A percentile compares a stretch with the other conserved stretches of the same genome.
Evolutionary conservation across 2,797 vertebrate species (phyloP).

Genomic region (Alcedo quadribrachys): DNA sequence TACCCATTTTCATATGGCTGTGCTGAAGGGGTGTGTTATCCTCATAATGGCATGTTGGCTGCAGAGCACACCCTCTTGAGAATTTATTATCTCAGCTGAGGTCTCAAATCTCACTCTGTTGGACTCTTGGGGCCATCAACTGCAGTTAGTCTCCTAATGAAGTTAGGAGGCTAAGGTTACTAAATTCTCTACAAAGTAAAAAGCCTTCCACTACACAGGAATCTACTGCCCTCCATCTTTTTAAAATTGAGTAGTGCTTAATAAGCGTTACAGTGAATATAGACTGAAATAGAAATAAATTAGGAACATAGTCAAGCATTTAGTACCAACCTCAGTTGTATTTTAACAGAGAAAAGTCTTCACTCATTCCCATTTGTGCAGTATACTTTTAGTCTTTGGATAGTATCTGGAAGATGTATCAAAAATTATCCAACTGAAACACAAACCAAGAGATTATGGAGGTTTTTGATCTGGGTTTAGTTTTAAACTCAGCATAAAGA

Average conservation of each 20-base stretch:
- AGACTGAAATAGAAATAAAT: not conserved
- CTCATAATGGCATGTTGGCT: rapidly evolving
- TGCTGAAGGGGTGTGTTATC: not conserved
- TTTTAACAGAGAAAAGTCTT: not conserved
- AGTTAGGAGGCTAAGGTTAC: not conserved
- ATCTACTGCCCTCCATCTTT: not conserved
- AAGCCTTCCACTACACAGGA: not conserved
- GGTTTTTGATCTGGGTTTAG: not conserved
- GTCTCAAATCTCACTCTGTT: not conserved
- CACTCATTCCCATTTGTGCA: not conserved
- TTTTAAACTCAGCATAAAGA: constrained; percentile 14
- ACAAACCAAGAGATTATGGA: not conserved
- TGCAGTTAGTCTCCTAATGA: not conserved
- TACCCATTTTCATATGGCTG: not conserved
- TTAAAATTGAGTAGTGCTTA: not conserved
- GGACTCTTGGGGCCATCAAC: not conserved
- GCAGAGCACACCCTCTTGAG: not conserved
- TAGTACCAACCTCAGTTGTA: not conserved
- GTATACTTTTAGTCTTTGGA: not conserved
- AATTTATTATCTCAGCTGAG: not conserved
- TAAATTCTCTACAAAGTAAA: not conserved
- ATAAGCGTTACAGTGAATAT: not conserved
- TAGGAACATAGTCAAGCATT: not conserved
- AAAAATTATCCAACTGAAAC: constrained; percentile 9
- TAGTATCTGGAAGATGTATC: not conserved